Conservation (phyloP, 1,140 invertebrate species). For the Meloidogyne chitwoodi region DNA sequence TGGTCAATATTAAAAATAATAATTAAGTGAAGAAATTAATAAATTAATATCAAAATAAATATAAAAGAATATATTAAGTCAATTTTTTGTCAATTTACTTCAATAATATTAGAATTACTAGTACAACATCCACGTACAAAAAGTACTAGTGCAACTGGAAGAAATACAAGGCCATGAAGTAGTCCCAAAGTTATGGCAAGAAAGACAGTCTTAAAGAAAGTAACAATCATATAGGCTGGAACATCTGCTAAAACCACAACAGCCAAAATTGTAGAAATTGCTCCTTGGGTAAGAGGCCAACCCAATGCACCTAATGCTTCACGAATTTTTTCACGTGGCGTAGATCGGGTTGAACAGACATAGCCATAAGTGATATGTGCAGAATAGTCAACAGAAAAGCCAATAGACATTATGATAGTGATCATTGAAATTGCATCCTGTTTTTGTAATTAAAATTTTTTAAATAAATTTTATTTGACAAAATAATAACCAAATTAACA, state of each 20-base stretch:
- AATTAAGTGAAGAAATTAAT: background rate
- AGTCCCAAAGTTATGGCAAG: slow-evolving; percentile 82
- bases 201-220: slow-evolving; percentile 96
- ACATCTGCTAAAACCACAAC: slow-evolving; percentile 80
- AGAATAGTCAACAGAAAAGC: slow-evolving; percentile 93
- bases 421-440: slow-evolving; percentile 94
- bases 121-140: slow-evolving; percentile 64
- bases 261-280: slow-evolving; percentile 83
- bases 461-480: background rate
- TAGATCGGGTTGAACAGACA: slow-evolving; percentile 73
- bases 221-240: slow-evolving; percentile 91
- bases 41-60: background rate
- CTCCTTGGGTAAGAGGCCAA: slow-evolving; percentile 76
- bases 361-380: slow-evolving; percentile 95
- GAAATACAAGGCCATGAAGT: slow-evolving; percentile 82
- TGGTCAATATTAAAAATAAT: background rate
- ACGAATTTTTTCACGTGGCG: slow-evolving; percentile 74
- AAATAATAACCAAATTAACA: slow-evolving; percentile 70
- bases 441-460: background rate
- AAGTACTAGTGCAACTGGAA: slow-evolving; percentile 82
- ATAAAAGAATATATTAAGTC: background rate
- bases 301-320: slow-evolving; percentile 83
- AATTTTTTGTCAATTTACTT: background rate
- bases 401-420: slow-evolving; percentile 95
- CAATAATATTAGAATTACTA: background rate